phyloP scores from a whole-genome alignment of 2,888 invertebrate genomes.

The Sphecodes monilicornis region DNA sequence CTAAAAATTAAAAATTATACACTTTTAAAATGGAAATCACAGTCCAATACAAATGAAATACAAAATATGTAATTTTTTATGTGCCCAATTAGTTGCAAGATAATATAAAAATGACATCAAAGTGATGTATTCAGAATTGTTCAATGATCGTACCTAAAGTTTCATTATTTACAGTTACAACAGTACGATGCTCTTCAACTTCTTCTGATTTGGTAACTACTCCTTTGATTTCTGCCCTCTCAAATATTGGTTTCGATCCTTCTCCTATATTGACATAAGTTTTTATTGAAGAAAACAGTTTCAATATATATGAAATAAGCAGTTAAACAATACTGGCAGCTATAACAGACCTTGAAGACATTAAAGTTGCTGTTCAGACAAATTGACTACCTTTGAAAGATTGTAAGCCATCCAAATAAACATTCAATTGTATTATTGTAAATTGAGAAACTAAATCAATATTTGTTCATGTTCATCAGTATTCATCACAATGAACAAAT shows the following conservation, averaged over 20 bases:
- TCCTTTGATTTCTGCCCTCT: conserved; percentile 74
- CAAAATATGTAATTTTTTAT: background rate
- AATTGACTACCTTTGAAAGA: conserved; percentile 29
- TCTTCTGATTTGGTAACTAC: conserved; percentile 42
- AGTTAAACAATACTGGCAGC: conserved; percentile 18
- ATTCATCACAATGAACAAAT: background rate
- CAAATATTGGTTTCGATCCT: conserved; percentile 76
- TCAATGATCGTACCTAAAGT: conserved; percentile 55
- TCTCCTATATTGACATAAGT: conserved; percentile 66
- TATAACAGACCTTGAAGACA: conserved; percentile 23
- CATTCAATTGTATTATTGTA: background rate
- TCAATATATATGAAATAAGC: conserved; percentile 16
- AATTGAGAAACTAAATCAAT: background rate
- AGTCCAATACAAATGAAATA: background rate
- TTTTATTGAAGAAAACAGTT: conserved; percentile 20
- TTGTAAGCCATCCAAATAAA: conserved; percentile 43
- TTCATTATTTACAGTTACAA: conserved; percentile 54
- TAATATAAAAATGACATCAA: background rate
- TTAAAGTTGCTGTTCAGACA: conserved; percentile 22
- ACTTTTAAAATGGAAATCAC: background rate
- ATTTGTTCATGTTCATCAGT: background rate
- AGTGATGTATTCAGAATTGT: background rate
- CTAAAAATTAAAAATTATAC: conserved; percentile 27
- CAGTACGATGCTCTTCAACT: conserved; percentile 69
- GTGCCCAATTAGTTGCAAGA: background rate